These are phyloP conservation scores for Platerodrilus igneus DNA, from an alignment of 2,888 invertebrate genomes.

Conservation along the genomic window DNA sequence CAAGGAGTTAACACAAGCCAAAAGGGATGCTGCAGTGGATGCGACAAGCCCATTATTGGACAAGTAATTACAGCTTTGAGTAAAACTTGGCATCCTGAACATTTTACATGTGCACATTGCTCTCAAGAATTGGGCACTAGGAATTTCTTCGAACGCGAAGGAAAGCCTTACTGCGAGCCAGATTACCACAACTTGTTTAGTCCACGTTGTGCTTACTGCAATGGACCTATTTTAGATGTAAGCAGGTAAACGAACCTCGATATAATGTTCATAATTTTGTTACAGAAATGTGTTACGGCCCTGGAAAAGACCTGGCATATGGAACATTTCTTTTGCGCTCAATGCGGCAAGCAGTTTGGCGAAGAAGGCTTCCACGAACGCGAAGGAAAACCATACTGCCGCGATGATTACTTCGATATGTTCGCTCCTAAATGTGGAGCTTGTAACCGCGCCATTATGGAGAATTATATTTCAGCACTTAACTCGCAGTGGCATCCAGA, in stretches of 20 bases:
- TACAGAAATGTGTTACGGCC: slow-evolving; percentile 97
- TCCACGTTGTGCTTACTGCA: slow-evolving; percentile 97
- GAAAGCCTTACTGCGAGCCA: slow-evolving; percentile 94
- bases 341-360: slow-evolving; percentile 94
- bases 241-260: slow-evolving; percentile 46
- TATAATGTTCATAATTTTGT: slow-evolving; percentile 8
- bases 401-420: slow-evolving; percentile 94
- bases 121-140: slow-evolving; percentile 93
- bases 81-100: slow-evolving; percentile 99
- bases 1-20: slow-evolving; percentile 98
- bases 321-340: slow-evolving; percentile 97
- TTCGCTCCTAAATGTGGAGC: slow-evolving; percentile 98
- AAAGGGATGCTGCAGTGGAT: slow-evolving; percentile 98
- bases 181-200: slow-evolving; percentile 99
- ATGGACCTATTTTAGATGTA: slow-evolving; percentile 97
- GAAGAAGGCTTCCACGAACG: slow-evolving; percentile 98
- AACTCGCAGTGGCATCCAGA: slow-evolving; percentile 98
- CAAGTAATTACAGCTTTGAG: slow-evolving; percentile 97
- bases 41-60: slow-evolving; percentile 98
- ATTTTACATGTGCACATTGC: slow-evolving; percentile 97
- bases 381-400: slow-evolving; percentile 93
- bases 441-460: slow-evolving; percentile 92
- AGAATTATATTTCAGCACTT: slow-evolving; percentile 96
- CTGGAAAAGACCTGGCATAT: slow-evolving; percentile 98
- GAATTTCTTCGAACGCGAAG: slow-evolving; percentile 98